Percentiles rank a stretch among this genome's conserved stretches.
Conservation (phyloP, 2,797 vertebrate species). For the Sebastes ruberrimus region DNA sequence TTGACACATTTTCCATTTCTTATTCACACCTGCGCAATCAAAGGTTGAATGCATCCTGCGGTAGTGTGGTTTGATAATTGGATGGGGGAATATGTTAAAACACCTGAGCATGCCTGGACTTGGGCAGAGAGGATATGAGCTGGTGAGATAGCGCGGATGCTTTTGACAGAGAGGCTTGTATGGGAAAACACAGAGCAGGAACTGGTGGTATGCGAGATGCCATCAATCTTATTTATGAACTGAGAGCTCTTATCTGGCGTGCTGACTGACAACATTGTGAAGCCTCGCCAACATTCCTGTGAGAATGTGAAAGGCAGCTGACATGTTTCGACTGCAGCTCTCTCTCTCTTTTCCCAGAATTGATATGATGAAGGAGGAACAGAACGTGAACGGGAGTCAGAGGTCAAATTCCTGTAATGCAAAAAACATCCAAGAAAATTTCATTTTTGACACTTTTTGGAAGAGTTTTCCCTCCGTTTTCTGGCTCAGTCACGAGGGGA, state of each 20-base stretch:
- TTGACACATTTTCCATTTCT: background rate
- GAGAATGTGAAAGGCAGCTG: constrained; percentile 72
- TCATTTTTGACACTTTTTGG: constrained; percentile 40
- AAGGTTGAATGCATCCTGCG: constrained; percentile 11
- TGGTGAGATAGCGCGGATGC: constrained; percentile 63
- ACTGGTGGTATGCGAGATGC: constrained; percentile 64
- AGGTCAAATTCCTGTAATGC: constrained; percentile 66
- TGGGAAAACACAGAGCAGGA: constrained; percentile 76
- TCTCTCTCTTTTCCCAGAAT: constrained; percentile 55
- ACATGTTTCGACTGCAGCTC: constrained; percentile 73
- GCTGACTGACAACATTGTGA: constrained; percentile 72
- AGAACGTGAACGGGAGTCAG: constrained; percentile 53
- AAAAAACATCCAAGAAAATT: constrained; percentile 42
- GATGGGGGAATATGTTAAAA: constrained; percentile 42
- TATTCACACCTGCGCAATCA: background rate
- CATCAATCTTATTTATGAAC: constrained; percentile 81
- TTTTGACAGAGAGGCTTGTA: constrained; percentile 55
- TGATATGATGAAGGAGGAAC: constrained; percentile 59
- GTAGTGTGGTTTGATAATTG: constrained; percentile 33
- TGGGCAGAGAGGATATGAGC: constrained; percentile 64
- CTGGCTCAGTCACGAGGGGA: constrained; percentile 35
- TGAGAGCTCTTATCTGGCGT: constrained; percentile 68
- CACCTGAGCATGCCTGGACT: constrained; percentile 55
- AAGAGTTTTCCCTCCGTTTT: constrained; percentile 1
- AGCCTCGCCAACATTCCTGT: constrained; percentile 78